Evolutionary conservation across 2,113 vertebrate genomes (phyloP), one percentile per base, ranked within the genome.

Genomic region (Taurulus bubalis): DNA sequence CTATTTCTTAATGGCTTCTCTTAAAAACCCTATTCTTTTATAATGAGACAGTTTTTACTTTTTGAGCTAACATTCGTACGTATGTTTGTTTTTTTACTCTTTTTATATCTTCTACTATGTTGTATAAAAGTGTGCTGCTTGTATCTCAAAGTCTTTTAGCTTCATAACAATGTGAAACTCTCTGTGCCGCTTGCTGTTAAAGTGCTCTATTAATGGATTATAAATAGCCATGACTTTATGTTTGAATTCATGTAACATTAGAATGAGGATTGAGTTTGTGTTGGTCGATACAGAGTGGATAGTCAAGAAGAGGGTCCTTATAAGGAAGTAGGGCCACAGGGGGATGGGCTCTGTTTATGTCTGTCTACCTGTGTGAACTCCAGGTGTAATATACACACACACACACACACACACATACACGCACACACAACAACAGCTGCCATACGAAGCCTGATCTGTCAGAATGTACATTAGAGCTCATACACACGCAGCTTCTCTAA

Each of bases 401-500:
- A 56, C 1, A 22, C 3, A 22, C 51, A 73, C 1, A 4, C 3
- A 22, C 49, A 73, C 6, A 15, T 2, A 20, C 55, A 73, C 42
- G 15, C 42, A 4, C 15, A 18, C 5, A 22, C 56, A 73, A 22
- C 56, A 73, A 20, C 79, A 5, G 58, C 65, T 32, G 30, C 68
- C n/a, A 42, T 64, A 28, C 75, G 1, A 64, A 69, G 65, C 45
- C 82, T 83, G 85, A 87, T 77, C 89, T 85, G 74, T 90, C 74
- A 82, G 84, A 85, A 60, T 87, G 69, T 85, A 83, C 84, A 80
- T 82, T 75, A 74, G 82, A 80, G 81, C 87, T 89, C 79, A 78
- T 63, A 77, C 82, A 88, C 83, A 74, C 20, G 63, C 75, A 64
- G 80, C 80, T 78, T 82, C 75, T 60, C 82, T 91, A 93, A 93